A percentile compares a stretch with the other conserved stretches of the same genome.
These are phyloP conservation scores for Drosophila yooni DNA, from an alignment of 2,888 invertebrate species.

Conservation along the genomic window DNA sequence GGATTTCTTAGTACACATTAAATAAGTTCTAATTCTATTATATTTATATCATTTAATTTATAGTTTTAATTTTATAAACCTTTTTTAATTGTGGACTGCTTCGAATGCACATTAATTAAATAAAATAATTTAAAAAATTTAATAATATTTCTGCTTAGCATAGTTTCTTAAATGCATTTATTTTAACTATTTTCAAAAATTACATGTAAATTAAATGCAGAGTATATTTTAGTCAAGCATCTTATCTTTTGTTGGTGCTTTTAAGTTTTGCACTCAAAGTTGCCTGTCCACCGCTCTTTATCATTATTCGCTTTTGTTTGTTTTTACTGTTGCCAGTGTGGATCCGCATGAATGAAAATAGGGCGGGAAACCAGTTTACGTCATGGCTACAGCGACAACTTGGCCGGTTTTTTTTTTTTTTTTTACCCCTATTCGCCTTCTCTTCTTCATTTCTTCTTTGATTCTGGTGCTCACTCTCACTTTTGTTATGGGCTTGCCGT, in stretches of 20 bases:
- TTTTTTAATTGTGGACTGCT: background rate
- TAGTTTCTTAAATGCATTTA: background rate
- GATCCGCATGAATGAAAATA: conserved; percentile 52
- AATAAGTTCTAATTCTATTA: background rate
- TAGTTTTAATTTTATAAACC: background rate
- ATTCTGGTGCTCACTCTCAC: conserved; percentile 57
- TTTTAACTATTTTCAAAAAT: background rate
- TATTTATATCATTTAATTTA: background rate
- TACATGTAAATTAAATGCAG: background rate
- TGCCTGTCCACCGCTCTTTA: conserved; percentile 36
- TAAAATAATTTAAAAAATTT: background rate
- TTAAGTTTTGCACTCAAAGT: conserved; percentile 26
- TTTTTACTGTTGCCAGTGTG: conserved; percentile 24
- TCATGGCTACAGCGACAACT: conserved; percentile 62
- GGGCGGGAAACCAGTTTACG: conserved; percentile 72
- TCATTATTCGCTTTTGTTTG: conserved; percentile 61
- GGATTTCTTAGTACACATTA: background rate
- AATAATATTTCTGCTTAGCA: background rate
- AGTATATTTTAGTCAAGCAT: conserved; percentile 2
- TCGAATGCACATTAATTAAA: background rate
- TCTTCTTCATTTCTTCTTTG: conserved; percentile 6
- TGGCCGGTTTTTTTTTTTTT: conserved; percentile 38
- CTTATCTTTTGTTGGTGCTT: background rate
- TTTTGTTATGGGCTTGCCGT: conserved; percentile 34
- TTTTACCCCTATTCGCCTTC: conserved; percentile 8